These are phyloP conservation scores for Acanthococcus lagerstroemiae DNA, from an alignment of 2,888 invertebrate species.

Conservation along the genomic window DNA sequence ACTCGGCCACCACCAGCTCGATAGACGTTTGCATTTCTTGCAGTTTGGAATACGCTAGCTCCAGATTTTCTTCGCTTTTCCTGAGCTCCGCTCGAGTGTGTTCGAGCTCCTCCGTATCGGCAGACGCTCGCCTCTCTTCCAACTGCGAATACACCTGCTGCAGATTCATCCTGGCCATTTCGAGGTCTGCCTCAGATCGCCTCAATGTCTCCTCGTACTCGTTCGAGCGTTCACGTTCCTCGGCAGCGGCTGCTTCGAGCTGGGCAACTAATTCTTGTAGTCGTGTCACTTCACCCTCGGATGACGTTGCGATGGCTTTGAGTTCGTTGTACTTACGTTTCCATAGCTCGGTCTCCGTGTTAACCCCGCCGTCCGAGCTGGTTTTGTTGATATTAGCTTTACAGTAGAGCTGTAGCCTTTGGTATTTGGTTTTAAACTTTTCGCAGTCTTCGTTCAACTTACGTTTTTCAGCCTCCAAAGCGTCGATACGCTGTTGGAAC, in stretches of 20 bases:
- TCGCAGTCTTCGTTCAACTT: slow-evolving; percentile 7
- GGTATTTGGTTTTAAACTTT: slow-evolving; percentile 8
- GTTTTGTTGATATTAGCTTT: slow-evolving; percentile 13
- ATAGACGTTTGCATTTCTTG: neutral
- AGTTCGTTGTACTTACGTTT: neutral
- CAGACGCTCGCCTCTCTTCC: neutral
- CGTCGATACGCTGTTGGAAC: neutral
- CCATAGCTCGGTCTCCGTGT: neutral
- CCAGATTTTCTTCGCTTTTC: neutral
- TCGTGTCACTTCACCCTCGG: neutral
- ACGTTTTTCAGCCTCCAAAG: slow-evolving; percentile 3
- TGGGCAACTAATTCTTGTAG: neutral
- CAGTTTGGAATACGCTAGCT: neutral
- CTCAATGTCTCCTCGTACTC: neutral
- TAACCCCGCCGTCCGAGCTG: neutral
- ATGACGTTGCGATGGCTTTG: neutral
- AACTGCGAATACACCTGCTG: neutral
- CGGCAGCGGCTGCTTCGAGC: neutral
- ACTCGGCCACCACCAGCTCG: neutral
- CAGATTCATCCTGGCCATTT: neutral
- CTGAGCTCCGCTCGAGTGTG: neutral
- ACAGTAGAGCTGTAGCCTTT: slow-evolving; percentile 8
- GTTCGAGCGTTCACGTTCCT: neutral
- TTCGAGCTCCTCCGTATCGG: neutral
- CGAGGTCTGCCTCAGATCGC: neutral